Evolutionary conservation across 1,140 invertebrate species (phyloP), one percentile per base, ranked within the genome.

Genomic region (Rhizoglyphus robini): DNA sequence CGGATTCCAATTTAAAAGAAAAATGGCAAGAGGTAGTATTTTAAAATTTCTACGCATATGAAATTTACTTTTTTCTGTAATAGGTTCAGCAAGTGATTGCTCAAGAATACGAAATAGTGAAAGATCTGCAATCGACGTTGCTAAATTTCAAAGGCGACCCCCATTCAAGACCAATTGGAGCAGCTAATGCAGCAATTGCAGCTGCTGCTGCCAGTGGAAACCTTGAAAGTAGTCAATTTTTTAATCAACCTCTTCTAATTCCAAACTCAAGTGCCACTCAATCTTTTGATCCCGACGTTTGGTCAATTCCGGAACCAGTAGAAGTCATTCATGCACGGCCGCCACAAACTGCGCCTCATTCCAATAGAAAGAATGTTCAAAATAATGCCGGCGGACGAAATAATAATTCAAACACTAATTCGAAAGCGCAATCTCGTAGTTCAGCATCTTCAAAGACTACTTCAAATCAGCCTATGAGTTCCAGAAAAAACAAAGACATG

Each of bases 61-160:
- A 29, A 51, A 34, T 59, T 66, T 51, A 25, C 29, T 67, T 29
- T 41, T 29, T 72, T 74, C 34, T 61, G 48, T 67, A 69, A 23
- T 73, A 91, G 88, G 83, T 93, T 13, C 89, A 94, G 73, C 86
- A 90, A 71, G 86, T 91, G 76, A 87, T 97, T 71, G 84, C 83
- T 30, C 80, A 84, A 57, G 94, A 97, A 76, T 93, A 90, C 76
- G 88, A 94, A 73, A 85, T 89, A 74, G 83, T 97, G 0, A 94
- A 92, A 77, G 84, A 85, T 54, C 83, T 87, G 31, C 84, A 82
- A 68, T 82, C 80, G 64, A 85, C 84, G 11, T 75, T 92, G 64
- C 79, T 75, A 20, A 75, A 79, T 46, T 68, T 85, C 64, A 84
- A 83, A 73, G 75, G 78, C 20, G 83, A 83, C 69, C 75, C 79